A percentile compares a stretch with the other conserved stretches of the same genome.
phyloP scores from a whole-genome alignment of 2,888 invertebrate species.

The Drosophila paracracens region DNA sequence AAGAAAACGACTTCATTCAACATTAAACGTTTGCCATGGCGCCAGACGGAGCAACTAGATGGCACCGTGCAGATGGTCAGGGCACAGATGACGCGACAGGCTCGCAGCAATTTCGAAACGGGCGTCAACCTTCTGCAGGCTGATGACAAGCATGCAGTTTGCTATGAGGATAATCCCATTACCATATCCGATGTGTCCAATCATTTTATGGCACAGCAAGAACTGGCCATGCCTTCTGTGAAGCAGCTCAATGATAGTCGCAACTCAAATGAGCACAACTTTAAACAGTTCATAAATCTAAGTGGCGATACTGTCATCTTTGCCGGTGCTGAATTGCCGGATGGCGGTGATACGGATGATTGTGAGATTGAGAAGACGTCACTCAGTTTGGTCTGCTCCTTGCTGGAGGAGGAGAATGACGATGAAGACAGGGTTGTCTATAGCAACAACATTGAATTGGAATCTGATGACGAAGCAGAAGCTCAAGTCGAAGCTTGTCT shows the following conservation, averaged over 20 bases:
- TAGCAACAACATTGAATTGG: constrained; percentile 1
- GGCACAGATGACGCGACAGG: constrained; percentile 31
- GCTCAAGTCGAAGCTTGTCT: constrained; percentile 35
- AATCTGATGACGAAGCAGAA: constrained; percentile 5
- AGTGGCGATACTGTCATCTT: constrained; percentile 58
- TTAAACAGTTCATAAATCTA: constrained; percentile 51
- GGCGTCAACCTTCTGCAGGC: background rate
- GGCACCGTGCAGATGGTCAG: constrained; percentile 46
- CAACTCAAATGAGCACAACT: constrained; percentile 45
- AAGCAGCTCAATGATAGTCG: constrained; percentile 30
- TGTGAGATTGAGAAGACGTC: constrained; percentile 59
- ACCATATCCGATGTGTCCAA: constrained; percentile 75
- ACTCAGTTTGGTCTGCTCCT: constrained; percentile 69
- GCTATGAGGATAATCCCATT: constrained; percentile 67
- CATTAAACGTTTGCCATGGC: constrained; percentile 43
- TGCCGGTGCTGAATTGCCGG: constrained; percentile 18
- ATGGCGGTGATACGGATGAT: constrained; percentile 10
- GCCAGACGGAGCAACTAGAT: constrained; percentile 28
- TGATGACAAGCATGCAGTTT: background rate
- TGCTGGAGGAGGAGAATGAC: constrained; percentile 54
- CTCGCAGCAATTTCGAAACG: constrained; percentile 13
- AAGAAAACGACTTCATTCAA: background rate
- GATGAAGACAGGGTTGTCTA: background rate
- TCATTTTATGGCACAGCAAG: constrained; percentile 52
- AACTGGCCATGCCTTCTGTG: constrained; percentile 5